Evolutionary conservation across 2,888 invertebrate genomes (phyloP), one percentile per base, ranked within the genome.

Genomic region (Schizotus pectinicornis): DNA sequence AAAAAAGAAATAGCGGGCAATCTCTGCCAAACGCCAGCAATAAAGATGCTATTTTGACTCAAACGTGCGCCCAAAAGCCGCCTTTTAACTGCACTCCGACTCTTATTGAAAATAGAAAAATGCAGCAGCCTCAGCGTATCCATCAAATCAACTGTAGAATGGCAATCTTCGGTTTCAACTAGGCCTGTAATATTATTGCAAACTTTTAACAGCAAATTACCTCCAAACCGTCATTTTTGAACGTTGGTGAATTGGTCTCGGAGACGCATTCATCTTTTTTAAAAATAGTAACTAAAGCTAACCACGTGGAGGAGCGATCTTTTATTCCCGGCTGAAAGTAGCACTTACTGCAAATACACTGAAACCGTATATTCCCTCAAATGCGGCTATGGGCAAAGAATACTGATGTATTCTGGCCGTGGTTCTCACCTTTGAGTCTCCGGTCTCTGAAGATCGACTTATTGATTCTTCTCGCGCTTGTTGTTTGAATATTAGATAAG

Each of bases 401-500:
- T 69, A 67, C 65, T 67, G 67, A 67, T 67, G 65, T 60, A 61
- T 64, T 61, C 59, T 34, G 55, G 56, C 55, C 52, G 49, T 31
- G 61, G 54, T 50, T 62, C 67, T 61, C 61, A 62, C 65, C 61
- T 43, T 62, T 61, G 58, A 54, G 51, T 51, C 37, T 59, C 59
- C 47, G 53, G 59, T 55, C 53, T 58, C 54, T 50, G 41, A 46
- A 52, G 56, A 71, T 69, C 69, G 70, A 63, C 73, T 72, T 74
- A 74, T 74, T 72, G 74, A 74, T 74, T 74, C 71, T 68, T 62
- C 43, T 59, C 65, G 71, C 69, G 69, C 67, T 73, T 73, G 72
- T 74, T 74, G 72, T 74, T 74, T 74, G 74, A 74, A 74, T 74
- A 74, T 74, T 73, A 74, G 73, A 74, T 74, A 73, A 70, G 70